phyloP scores from a whole-genome alignment of 2,113 vertebrate species.

The Chitala chitala region DNA sequence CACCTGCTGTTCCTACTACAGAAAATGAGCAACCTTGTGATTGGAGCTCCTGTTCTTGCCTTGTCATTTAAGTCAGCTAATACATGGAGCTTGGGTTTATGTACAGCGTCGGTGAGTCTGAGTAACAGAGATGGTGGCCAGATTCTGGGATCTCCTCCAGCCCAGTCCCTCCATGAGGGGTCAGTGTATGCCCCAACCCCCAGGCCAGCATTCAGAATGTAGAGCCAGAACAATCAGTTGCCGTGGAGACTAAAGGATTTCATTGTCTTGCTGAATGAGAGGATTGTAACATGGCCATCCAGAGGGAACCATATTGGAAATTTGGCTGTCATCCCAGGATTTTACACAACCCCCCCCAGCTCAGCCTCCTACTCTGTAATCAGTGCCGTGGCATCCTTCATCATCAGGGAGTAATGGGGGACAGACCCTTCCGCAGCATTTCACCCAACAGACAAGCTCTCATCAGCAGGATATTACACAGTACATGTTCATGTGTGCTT shows the following conservation, averaged over 20 bases:
- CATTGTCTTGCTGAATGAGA: slow-evolving; percentile 4
- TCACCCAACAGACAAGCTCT: background rate
- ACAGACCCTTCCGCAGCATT: background rate
- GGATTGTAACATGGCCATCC: background rate
- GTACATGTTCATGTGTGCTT: no score
- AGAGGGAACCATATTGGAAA: slow-evolving; percentile 11
- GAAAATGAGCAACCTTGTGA: no score
- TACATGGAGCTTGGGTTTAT: no score
- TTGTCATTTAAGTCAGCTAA: no score
- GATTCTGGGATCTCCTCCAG: background rate
- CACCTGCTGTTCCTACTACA: no score
- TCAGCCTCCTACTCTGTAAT: background rate
- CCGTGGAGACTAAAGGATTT: slow-evolving; percentile 12
- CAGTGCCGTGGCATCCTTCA: background rate
- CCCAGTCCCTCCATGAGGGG: background rate
- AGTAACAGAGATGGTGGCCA: no score
- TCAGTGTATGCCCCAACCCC: background rate
- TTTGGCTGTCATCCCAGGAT: background rate
- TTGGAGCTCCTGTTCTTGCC: no score
- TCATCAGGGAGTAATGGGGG: background rate
- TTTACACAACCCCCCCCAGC: background rate
- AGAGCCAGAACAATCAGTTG: slow-evolving; percentile 6
- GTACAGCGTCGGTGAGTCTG: no score
- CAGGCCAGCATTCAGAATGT: background rate
- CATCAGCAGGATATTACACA: background rate